Percentiles rank a stretch among this genome's conserved stretches.
These are phyloP conservation scores for Melangyna quadrimaculata DNA, from an alignment of 2,888 invertebrate genomes.

Conservation along the genomic window DNA sequence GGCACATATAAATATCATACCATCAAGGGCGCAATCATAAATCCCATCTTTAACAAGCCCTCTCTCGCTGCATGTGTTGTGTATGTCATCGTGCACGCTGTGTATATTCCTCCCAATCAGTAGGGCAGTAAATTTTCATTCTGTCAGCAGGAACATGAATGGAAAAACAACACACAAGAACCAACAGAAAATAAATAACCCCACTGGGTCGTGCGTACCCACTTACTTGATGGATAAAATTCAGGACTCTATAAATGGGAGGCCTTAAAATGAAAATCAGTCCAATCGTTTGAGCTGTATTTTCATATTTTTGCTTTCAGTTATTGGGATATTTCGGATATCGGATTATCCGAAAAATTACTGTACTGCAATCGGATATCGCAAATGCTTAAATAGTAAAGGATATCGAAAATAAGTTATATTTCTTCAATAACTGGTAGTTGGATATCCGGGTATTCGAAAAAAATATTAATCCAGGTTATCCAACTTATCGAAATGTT, in stretches of 20 bases:
- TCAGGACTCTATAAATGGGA: background rate
- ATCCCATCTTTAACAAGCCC: conserved; percentile 54
- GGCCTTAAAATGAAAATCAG: background rate
- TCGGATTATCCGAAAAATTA: background rate
- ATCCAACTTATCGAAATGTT: too few relatives aligned
- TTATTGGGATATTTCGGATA: background rate
- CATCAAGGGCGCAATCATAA: conserved; percentile 65
- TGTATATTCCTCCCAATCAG: conserved; percentile 39
- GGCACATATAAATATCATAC: conserved; percentile 23
- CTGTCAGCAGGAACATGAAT: conserved; percentile 44
- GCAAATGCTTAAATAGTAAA: too few relatives aligned
- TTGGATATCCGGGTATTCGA: too few relatives aligned
- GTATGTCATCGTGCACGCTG: background rate
- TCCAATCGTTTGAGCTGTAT: too few relatives aligned
- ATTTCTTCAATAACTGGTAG: too few relatives aligned
- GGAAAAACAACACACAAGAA: background rate
- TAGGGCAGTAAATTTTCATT: conserved; percentile 60
- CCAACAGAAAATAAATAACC: background rate
- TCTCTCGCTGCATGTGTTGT: background rate
- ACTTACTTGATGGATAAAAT: background rate
- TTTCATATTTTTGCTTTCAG: too few relatives aligned
- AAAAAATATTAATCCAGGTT: too few relatives aligned
- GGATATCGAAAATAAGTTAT: too few relatives aligned
- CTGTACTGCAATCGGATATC: too few relatives aligned
- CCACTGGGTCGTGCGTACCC: background rate